A percentile compares a stretch with the other conserved stretches of the same genome.
Conservation (phyloP, 2,888 invertebrate genomes). For the Drosophila crucigera region DNA sequence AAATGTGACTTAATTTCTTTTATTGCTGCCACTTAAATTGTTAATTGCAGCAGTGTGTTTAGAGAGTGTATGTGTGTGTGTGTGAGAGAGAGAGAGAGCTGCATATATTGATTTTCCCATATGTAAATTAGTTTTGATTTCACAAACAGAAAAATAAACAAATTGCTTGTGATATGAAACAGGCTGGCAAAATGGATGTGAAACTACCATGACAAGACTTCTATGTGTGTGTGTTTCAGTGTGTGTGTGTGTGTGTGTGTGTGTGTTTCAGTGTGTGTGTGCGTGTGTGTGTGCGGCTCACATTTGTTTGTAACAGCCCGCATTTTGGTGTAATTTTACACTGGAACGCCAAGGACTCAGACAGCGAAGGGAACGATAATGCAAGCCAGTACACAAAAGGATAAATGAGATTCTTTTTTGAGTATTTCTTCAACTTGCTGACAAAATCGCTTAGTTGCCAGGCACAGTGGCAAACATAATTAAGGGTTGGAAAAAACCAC, state of each 20-base stretch:
- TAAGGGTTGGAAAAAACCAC: not conserved
- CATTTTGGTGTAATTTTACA: constrained; percentile 69
- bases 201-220: not conserved
- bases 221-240: not conserved
- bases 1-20: constrained; percentile 61
- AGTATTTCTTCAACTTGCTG: constrained; percentile 9
- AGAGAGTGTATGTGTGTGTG: not conserved
- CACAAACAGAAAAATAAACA: constrained; percentile 39
- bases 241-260: not conserved
- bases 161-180: constrained; percentile 51
- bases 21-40: constrained; percentile 68
- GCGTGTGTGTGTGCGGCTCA: constrained; percentile 17
- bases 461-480: not conserved
- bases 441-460: not conserved
- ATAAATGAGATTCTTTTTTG: constrained; percentile 33
- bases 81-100: not conserved
- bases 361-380: constrained; percentile 3
- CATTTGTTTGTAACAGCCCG: constrained; percentile 52
- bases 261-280: not conserved
- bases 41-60: constrained; percentile 59
- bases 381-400: constrained; percentile 7
- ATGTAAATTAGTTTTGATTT: constrained; percentile 63
- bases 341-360: constrained; percentile 28
- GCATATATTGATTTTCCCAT: constrained; percentile 54
- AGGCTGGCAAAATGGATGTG: constrained; percentile 29